Conservation (phyloP, 2,797 vertebrate species). For the Crenichthys baileyi region DNA sequence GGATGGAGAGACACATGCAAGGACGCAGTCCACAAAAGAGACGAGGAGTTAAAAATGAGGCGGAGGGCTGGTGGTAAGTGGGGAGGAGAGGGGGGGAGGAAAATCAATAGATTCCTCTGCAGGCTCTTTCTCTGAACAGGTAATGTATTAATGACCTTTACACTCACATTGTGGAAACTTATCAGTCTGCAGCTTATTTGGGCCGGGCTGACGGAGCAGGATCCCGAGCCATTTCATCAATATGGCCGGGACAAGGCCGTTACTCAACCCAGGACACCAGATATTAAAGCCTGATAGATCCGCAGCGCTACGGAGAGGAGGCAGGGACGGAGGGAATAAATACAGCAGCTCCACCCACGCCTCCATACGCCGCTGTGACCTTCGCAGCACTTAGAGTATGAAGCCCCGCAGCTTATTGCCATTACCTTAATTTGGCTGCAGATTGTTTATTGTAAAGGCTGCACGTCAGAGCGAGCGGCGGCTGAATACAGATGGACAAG, state of each 20-base stretch:
- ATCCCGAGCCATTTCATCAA: conserved; percentile 81
- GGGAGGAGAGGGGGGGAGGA: conserved; percentile 11
- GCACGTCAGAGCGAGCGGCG: conserved; percentile 56
- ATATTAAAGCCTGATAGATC: conserved; percentile 84
- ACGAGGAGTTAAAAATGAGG: conserved; percentile 24
- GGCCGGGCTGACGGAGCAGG: conserved; percentile 80
- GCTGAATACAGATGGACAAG: conserved; percentile 74
- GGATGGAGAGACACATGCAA: not conserved
- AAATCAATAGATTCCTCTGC: conserved; percentile 78
- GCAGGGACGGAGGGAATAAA: conserved; percentile 29
- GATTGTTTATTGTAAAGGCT: conserved; percentile 79
- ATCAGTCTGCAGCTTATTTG: conserved; percentile 83
- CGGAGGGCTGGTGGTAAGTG: conserved; percentile 25
- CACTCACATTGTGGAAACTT: conserved; percentile 83
- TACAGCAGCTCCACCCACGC: conserved; percentile 56
- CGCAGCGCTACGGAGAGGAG: conserved; percentile 28
- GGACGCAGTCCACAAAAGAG: conserved; percentile 16
- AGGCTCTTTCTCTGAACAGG: conserved; percentile 67
- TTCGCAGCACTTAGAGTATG: conserved; percentile 85
- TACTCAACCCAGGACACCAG: conserved; percentile 81
- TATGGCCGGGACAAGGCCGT: conserved; percentile 80
- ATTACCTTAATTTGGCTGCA: conserved; percentile 84
- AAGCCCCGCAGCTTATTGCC: conserved; percentile 71
- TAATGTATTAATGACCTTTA: conserved; percentile 87
- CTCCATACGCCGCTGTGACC: conserved; percentile 77